Base-by-base conservation (phyloP, 2,797 vertebrate genomes). In the Scleropages formosus region DNA sequence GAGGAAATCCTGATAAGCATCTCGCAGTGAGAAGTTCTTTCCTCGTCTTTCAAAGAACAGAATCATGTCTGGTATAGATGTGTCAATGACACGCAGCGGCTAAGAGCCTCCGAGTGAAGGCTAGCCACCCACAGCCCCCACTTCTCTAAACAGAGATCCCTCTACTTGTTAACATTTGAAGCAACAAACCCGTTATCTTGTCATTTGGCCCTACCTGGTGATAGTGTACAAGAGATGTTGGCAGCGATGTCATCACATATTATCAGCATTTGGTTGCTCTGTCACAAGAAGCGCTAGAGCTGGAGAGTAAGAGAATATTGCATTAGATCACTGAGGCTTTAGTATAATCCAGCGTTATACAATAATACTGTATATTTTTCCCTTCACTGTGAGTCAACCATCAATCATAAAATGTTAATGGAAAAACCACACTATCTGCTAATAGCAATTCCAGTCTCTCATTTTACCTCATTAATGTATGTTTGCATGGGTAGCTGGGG, bases 331-430 rank as follows among this genome's bases (percentile, higher is more conserved):
- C 15, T 27, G 46, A 69, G 13, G 18, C 67, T 69, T 49, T 24
- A 15, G 66, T 22, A 20, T 26, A 68, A 68, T 44, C 49, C 66
- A 68, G 20, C 68, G 4, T 47, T 12, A 68, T 11, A 68, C 44
- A 49, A 51, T 49, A 68, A 15, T 66, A 47, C 1, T 64, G 64
- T 39, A 64, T 64, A 64, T 47, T 47, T 9, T 49, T 20, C 51
- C 51, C 51, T 24, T 46, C 20, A 22, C 39, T 68, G 13, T 44
- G 16, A 68, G 66, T 51, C 47, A 20, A 49, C 51, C 44, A 68
- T 68, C 68, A 68, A 68, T 68, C 66, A 47, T 18, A 16, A 68
- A 51, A 51, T 47, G 20, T 44, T 68, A n/a, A 68, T 68, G 47
- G 51, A 49, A 68, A 51, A 49, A 44, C 47, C 22, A 47, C 46